Base-by-base conservation (phyloP, 2,888 invertebrate genomes). In the Netelia inedita region DNA sequence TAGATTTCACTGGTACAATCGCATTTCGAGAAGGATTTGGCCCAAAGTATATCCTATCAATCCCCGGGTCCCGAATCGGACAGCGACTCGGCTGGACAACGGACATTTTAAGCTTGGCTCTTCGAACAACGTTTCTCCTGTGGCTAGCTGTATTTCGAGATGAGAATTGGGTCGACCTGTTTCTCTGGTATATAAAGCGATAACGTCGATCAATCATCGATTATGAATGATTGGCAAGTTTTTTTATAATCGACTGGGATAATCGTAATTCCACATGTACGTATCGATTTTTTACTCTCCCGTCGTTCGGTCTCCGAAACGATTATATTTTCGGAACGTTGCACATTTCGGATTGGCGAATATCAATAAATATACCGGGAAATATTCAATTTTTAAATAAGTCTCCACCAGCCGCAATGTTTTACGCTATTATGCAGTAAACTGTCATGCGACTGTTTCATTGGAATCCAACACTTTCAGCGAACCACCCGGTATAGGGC, bases 21-120 rank as follows among this genome's bases (percentile, higher is more conserved):
- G 3, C 43, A 66, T 76, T 75, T 55, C 16, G 23, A 23, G 57
- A 46, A 19, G 66, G 28, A 23, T 66, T 61, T 35, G 55, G 50
- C 55, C 8, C 16, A 35, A 55, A 14, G 53, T 46, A 72, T 14
- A 41, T 53, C 41, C 19, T 41, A 55, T 21, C 23, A 57, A 61
- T 61, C 16, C 11, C 46, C 2, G 28, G 1, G 14, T 61, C 0
- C 61, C 28, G 6, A 28, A 8, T 35, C 61, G 28, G 41, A 65
- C 66, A 65, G 16, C 11, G 50, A 23, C 14, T 50, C 46, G 1
- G 21, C 50, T 46, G 5, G 5, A 55, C 57, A 16, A 9, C 57
- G 5, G 43, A 57, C 16, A 55, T 76, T 68, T 57, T 57, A 41
- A 66, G 43, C 43, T 23, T 35, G 23, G 59, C 14, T 1, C 9